Conservation (phyloP, 2,797 vertebrate genomes). For the Cyprinella venusta region DNA sequence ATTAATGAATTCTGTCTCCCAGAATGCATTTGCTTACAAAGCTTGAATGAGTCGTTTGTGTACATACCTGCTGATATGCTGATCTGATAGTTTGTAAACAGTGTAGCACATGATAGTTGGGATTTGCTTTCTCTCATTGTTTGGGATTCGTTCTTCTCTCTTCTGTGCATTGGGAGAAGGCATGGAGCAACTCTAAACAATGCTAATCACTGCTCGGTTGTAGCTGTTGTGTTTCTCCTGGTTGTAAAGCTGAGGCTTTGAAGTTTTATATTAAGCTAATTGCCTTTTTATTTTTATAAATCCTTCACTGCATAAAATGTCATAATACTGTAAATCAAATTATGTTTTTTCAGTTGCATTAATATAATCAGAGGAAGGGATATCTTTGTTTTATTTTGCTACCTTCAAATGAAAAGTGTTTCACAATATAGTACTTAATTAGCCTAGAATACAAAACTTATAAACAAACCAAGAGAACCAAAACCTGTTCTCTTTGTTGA, state of each 20-base stretch:
- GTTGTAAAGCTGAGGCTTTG: constrained; percentile 69
- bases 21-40: constrained; percentile 37
- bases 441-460: not conserved
- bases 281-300: constrained; percentile 68
- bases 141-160: constrained; percentile 31
- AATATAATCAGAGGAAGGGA: not conserved
- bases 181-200: constrained; percentile 50
- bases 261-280: constrained; percentile 70
- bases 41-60: constrained; percentile 37
- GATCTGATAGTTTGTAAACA: constrained; percentile 46
- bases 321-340: constrained; percentile 7
- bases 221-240: constrained; percentile 61
- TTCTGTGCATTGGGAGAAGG: constrained; percentile 18
- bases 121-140: constrained; percentile 32
- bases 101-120: constrained; percentile 32
- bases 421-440: not conserved
- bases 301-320: constrained; percentile 61
- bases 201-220: constrained; percentile 64
- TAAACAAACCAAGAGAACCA: not conserved
- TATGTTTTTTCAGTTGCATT: not conserved
- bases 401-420: not conserved
- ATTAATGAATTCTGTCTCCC: constrained; percentile 32
- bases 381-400: constrained; percentile 8
- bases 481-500: not conserved
- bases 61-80: constrained; percentile 38